phyloP scores from a whole-genome alignment of 1,140 invertebrate species.

The Euura saliciscinereae region DNA sequence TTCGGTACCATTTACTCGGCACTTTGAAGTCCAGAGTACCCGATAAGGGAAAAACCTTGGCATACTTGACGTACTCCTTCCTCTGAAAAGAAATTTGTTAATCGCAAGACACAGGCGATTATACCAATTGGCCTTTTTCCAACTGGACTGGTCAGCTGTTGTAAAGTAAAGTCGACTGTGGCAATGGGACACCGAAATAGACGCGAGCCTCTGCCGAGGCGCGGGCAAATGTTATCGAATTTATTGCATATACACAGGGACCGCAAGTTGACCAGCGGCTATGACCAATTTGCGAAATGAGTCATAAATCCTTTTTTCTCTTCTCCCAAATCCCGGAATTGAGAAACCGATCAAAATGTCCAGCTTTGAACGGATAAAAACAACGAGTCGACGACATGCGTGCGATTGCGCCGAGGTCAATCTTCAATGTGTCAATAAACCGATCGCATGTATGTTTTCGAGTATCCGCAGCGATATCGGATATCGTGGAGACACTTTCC shows the following conservation, averaged over 20 bases:
- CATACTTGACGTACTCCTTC: conserved; percentile 95
- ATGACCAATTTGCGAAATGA: neutral
- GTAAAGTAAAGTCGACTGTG: conserved; percentile 37
- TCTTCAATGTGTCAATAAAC: no score
- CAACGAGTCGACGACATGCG: no score
- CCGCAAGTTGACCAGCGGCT: neutral
- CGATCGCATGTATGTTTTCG: no score
- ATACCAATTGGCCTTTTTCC: conserved; percentile 35
- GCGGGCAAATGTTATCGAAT: neutral
- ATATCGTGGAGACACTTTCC: neutral
- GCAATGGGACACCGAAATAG: conserved; percentile 45
- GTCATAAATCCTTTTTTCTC: no score
- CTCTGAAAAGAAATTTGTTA: conserved; percentile 70
- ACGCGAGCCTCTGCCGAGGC: conserved; percentile 9
- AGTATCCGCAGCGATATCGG: no score
- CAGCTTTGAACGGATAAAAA: no score
- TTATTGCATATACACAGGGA: neutral
- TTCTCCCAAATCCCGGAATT: no score
- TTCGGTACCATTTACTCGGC: conserved; percentile 91
- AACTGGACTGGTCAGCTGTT: conserved; percentile 36
- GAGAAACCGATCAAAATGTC: no score
- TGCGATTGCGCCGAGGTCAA: no score
- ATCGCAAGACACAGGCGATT: neutral
- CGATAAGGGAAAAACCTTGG: conserved; percentile 93
- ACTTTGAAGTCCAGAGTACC: conserved; percentile 84